phyloP scores from a whole-genome alignment of 2,888 invertebrate species.

The Drosophila differens region DNA sequence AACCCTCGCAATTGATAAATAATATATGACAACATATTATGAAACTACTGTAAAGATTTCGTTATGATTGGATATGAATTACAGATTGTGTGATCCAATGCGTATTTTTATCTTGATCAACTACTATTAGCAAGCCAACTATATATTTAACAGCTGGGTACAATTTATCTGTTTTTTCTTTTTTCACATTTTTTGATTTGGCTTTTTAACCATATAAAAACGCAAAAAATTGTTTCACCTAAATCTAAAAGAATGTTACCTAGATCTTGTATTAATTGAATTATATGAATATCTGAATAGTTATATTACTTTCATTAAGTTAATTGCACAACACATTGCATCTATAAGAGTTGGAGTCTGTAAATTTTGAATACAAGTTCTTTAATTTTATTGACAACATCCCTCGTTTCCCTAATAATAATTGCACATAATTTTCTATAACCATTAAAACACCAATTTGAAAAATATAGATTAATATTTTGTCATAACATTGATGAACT shows the following conservation, averaged over 20 bases:
- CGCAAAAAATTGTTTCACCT: background rate
- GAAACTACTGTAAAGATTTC: background rate
- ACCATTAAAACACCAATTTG: background rate
- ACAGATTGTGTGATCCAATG: background rate
- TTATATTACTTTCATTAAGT: background rate
- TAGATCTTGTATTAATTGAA: background rate
- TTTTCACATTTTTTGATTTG: background rate
- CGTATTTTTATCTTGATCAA: no score
- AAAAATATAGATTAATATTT: background rate
- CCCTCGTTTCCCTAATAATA: background rate
- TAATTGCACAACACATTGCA: no score
- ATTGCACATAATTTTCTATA: background rate
- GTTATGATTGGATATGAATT: background rate
- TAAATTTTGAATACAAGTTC: no score
- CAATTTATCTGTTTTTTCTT: background rate
- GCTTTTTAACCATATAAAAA: background rate
- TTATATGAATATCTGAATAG: background rate
- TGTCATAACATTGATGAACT: background rate
- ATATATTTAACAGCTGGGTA: background rate
- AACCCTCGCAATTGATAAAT: background rate
- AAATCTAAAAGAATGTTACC: background rate
- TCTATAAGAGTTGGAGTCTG: no score
- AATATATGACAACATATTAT: background rate
- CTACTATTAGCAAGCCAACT: no score
- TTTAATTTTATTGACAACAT: background rate